These are phyloP conservation scores for Hydrolagus colliei DNA, from an alignment of 2,797 vertebrate species.

Conservation along the genomic window DNA sequence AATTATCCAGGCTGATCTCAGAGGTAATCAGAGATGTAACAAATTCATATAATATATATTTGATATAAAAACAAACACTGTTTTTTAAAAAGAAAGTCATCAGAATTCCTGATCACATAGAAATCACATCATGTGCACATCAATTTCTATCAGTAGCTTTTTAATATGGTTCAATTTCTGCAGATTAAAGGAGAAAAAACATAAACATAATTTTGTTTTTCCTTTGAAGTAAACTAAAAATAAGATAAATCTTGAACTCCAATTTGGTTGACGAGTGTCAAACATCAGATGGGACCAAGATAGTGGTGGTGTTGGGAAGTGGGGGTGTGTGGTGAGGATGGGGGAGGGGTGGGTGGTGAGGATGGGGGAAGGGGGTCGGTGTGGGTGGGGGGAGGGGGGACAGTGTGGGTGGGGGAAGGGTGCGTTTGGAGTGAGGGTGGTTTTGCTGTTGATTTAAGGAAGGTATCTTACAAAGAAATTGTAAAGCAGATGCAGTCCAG, in stretches of 20 bases:
- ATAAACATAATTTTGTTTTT: not conserved
- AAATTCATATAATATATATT: not conserved
- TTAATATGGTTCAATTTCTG: not conserved
- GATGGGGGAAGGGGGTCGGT: no score
- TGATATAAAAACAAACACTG: not conserved
- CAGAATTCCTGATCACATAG: not conserved
- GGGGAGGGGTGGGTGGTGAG: no score
- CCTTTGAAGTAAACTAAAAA: not conserved
- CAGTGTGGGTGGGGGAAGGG: no score
- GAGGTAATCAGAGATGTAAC: not conserved
- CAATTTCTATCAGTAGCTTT: not conserved
- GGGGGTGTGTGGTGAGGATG: no score
- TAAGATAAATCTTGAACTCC: not conserved
- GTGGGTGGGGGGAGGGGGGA: no score
- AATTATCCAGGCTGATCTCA: not conserved
- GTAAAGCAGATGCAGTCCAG: not conserved
- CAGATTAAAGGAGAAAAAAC: not conserved
- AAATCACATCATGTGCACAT: not conserved
- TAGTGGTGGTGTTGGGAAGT: not conserved
- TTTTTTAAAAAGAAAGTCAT: not conserved
- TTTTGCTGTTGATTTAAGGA: no score
- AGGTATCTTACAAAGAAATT: no score
- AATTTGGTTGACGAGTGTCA: not conserved
- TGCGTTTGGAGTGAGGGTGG: no score
- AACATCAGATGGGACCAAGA: not conserved